Evolutionary conservation across 2,888 invertebrate species (phyloP).

Genomic region (Pseudococcus longispinus): DNA sequence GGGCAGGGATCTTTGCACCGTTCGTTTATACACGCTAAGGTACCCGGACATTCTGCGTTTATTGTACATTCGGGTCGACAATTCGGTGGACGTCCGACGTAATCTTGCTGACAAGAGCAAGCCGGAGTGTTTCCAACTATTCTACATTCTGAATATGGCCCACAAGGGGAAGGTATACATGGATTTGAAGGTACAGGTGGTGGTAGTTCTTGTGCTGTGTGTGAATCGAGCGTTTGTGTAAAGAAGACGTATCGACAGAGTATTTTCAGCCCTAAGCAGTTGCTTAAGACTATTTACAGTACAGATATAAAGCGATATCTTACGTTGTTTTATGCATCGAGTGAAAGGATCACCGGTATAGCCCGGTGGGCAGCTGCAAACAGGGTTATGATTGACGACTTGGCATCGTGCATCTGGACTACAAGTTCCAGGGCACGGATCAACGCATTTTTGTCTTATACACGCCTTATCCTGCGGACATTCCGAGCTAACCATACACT

Average conservation of each 20-base stretch:
- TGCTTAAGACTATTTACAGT: neutral
- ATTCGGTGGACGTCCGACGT: conserved; percentile 82
- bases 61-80: conserved; percentile 86
- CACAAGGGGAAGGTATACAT: conserved; percentile 84
- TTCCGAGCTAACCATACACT: conserved; percentile 79
- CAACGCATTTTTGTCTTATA: conserved; percentile 72
- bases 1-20: conserved; percentile 84
- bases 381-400: conserved; percentile 79
- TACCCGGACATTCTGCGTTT: conserved; percentile 83
- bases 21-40: conserved; percentile 82
- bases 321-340: conserved; percentile 63
- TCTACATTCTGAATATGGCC: conserved; percentile 82
- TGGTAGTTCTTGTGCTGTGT: conserved; percentile 65
- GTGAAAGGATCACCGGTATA: conserved; percentile 73
- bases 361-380: conserved; percentile 73
- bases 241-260: neutral
- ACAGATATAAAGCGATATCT: conserved; percentile 40
- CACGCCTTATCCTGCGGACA: conserved; percentile 72
- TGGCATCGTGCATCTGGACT: conserved; percentile 71
- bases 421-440: conserved; percentile 63
- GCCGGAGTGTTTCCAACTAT: conserved; percentile 77
- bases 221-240: neutral
- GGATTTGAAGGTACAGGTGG: conserved; percentile 68
- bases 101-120: conserved; percentile 80
- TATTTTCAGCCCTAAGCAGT: neutral